Base-by-base conservation (phyloP, 2,888 invertebrate species). In the Tortrix viridana region DNA sequence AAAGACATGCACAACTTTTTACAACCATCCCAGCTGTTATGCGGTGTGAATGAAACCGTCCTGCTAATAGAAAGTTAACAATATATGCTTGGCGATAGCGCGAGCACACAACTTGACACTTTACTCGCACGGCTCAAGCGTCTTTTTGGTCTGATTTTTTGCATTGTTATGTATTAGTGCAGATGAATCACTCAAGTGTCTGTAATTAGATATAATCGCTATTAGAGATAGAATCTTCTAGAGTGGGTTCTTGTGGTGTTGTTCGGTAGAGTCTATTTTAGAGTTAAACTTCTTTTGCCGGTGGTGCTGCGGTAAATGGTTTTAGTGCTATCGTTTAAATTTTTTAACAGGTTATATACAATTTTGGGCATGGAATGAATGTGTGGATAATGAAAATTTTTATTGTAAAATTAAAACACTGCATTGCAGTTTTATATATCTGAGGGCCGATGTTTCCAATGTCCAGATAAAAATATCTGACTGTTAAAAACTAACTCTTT, bases 61-160 rank as follows among this genome's bases (percentile, higher is more conserved):
- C 72, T 66, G 53, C 63, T 60, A 67, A 69, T 77, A 75, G 77
- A 77, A 77, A 76, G 77, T 75, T 67, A 61, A 69, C 50, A 37
- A 26, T 49, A 23, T 48, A 47, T 38, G 12, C 38, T 41, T 12
- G 32, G 9, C 32, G 26, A 58, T 66, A 69, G 63, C 66, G 55
- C 41, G 60, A 65, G 65, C 67, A 70, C 64, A 19, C 53, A 14
- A 32, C 16, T 26, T 26, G 12, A 47, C 16, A 52, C 63, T 32
- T 43, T 53, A 43, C 14, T 12, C n/a, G 16, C 23, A 4, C n/a
- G 23, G 0, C 7, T 53, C 16, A 47, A 52, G 41, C 53, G 3
- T 5, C 1, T 47, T 19, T 48, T 60, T 60, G 3, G 32, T 12
- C 19, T 3, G 37, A 7, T 14, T 50, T 50, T 41, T 53, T 23